Base-by-base conservation (phyloP, 2,113 vertebrate species). In the Geococcyx californianus region DNA sequence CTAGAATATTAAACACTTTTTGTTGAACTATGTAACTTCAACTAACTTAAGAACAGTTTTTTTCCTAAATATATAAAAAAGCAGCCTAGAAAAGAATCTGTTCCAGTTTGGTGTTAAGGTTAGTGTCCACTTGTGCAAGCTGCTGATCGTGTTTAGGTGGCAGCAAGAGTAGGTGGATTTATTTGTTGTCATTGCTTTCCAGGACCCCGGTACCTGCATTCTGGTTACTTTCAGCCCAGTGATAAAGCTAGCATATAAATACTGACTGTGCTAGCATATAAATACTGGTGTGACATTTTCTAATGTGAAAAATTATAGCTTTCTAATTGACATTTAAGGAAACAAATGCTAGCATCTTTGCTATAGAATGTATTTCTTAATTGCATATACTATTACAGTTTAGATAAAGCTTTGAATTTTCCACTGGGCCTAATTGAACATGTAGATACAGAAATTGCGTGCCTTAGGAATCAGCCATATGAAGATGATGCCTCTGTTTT, bases 51-150 rank as follows among this genome's bases (percentile, higher is more conserved):
- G 12, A 87, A 55, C 6, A 45, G 3, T 31, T 12, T 31, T 52
- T 62, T 20, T 3, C n/a, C 29, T 29, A 47, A 38, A 75, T 67
- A 16, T n/a, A 49, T 82, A n/a, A 9, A 67, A 89, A 72, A 91
- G 15, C 38, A 81, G 10, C 34, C 17, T 56, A 36, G 31, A 15
- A 36, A 62, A 79, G 13, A 63, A 58, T 47, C 33, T 88, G 25
- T 54, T 47, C 25, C 1, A 0, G 2, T 55, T 38, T 89, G 36
- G 25, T 56, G 18, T 40, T 49, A 9, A 4, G 9, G 10, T 75
- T 63, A 59, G 5, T 28, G 40, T 77, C 55, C 28, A 33, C 25
- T 64, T 0, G 0, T 33, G 38, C 52, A 55, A 42, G 25, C 31
- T 87, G 38, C 34, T 68, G 56, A 64, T 17, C 11, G 10, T 0